Base-by-base conservation (phyloP, 1,140 invertebrate genomes). In the Cheumatopsyche charites region DNA sequence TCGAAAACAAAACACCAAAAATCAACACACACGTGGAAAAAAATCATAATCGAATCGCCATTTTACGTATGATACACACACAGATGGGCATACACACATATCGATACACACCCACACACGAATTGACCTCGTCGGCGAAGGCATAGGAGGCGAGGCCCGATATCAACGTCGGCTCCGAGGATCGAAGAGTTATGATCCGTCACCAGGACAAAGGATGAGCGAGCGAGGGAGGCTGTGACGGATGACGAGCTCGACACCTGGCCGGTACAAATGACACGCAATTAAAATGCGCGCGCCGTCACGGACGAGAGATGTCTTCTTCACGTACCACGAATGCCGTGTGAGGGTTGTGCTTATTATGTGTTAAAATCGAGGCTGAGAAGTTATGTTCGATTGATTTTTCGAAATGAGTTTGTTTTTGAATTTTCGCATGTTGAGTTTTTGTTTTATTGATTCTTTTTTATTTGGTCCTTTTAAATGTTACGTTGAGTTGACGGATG, bases 141-240 rank as follows among this genome's bases (percentile, higher is more conserved):
- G 55, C 55, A 58, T 13, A 58, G 19, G 19, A 3, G 4, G 2
- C 13, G 4, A 23, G 19, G 21, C 21, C 21, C 55, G 55, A 52
- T 19, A 19, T 19, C n/a, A 55, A 17, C 55, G 19, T 41, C 47
- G 47, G 43, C 17, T 13, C 12, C 29, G 13, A 55, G 23, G 67
- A 68, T 68, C 52, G 67, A 55, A 68, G 67, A 45, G 49, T 70
- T 62, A 62, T 70, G 68, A 62, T 62, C 68, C 68, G 66, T 68
- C 68, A 62, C 21, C 29, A 17, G 68, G 52, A 70, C 68, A 70
- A 70, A 61, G 55, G 66, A 47, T 65, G 62, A 65, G 62, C 26
- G 63, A 66, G 23, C 66, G 66, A 67, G 66, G 47, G 47, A 49
- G 23, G 47, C 66, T 68, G 66, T 52, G 66, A 49, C 66, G 42